Conservation (phyloP, 2,888 invertebrate species). For the Meganola albula region DNA sequence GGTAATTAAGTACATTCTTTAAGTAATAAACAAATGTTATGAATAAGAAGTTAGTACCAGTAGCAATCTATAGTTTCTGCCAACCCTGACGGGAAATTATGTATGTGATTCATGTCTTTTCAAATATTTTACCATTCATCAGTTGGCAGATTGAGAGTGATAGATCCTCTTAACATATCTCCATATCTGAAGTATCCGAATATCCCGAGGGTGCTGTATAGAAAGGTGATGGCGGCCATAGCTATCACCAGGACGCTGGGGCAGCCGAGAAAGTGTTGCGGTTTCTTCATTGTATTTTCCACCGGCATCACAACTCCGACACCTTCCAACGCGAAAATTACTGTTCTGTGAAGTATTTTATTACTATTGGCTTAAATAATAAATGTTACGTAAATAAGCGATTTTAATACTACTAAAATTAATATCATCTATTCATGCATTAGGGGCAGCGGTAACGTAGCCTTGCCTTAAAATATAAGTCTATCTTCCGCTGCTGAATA, state of each 20-base stretch:
- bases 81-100: too few relatives aligned
- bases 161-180: slow-evolving; percentile 81
- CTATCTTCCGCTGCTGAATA: too few relatives aligned
- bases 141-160: slow-evolving; percentile 90
- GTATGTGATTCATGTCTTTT: too few relatives aligned
- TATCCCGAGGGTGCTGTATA: slow-evolving; percentile 90
- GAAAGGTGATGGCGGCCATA: slow-evolving; percentile 86
- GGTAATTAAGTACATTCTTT: too few relatives aligned
- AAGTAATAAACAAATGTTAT: too few relatives aligned
- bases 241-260: slow-evolving; percentile 92
- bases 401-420: background rate
- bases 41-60: too few relatives aligned
- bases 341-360: slow-evolving; percentile 83
- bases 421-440: too few relatives aligned
- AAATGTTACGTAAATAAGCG: background rate
- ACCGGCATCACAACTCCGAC: slow-evolving; percentile 95
- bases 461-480: too few relatives aligned
- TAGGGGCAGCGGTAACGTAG: too few relatives aligned
- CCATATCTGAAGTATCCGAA: slow-evolving; percentile 94
- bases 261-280: slow-evolving; percentile 86
- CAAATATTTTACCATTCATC: slow-evolving; percentile 79
- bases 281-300: slow-evolving; percentile 93
- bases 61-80: too few relatives aligned
- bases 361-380: background rate
- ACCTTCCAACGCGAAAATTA: slow-evolving; percentile 98